A percentile compares a stretch with the other conserved stretches of the same genome.
phyloP scores from a whole-genome alignment of 2,888 invertebrate species.

The Eustalomyia histrio region DNA sequence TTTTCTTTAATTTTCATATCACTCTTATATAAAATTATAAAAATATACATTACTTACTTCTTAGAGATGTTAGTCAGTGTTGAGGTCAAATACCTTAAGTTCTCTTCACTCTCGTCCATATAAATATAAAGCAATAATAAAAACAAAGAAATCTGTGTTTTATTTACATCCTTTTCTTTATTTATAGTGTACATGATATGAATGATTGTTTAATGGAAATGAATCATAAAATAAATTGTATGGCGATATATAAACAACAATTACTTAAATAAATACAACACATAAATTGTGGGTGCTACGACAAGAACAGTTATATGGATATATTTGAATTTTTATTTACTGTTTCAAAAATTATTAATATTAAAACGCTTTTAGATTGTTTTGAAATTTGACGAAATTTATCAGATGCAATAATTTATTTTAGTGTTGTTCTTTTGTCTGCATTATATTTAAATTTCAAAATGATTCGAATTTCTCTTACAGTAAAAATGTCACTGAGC shows the following conservation, averaged over 20 bases:
- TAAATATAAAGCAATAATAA: slow-evolving; percentile 30
- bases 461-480: too few species aligned
- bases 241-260: neutral
- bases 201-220: slow-evolving; percentile 61
- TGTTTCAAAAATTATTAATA: too few species aligned
- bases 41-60: neutral
- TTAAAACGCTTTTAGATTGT: too few species aligned
- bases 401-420: too few species aligned
- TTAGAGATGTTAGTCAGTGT: neutral
- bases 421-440: too few species aligned
- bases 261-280: neutral
- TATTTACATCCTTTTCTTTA: slow-evolving; percentile 53
- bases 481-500: too few species aligned
- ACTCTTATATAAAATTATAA: neutral
- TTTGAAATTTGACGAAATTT: too few species aligned
- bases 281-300: too few species aligned
- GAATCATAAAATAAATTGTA: slow-evolving; percentile 46
- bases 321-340: too few species aligned
- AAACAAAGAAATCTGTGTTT: slow-evolving; percentile 61
- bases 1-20: neutral
- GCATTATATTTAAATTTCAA: too few species aligned
- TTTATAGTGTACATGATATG: slow-evolving; percentile 45
- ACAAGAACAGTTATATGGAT: too few species aligned
- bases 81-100: neutral
- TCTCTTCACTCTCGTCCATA: neutral